These are phyloP conservation scores for Gymnoscelis rufifasciata DNA, from an alignment of 2,888 invertebrate species.

Conservation along the genomic window DNA sequence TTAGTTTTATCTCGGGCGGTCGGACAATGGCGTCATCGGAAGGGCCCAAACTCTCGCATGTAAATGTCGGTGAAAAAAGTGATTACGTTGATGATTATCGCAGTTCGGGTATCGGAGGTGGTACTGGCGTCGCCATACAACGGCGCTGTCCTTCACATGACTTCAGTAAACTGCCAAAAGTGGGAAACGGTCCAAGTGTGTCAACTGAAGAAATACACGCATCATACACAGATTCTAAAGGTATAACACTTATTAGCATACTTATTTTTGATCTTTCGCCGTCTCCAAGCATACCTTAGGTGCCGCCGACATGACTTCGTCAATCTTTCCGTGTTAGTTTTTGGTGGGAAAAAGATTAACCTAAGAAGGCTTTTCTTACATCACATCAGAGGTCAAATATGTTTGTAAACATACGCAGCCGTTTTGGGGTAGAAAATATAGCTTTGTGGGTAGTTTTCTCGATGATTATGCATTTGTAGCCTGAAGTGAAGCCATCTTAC, in stretches of 20 bases:
- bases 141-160: slow-evolving; percentile 69
- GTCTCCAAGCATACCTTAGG: slow-evolving; percentile 4
- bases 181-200: slow-evolving; percentile 71
- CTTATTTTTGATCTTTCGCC: slow-evolving; percentile 6
- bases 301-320: slow-evolving; percentile 6
- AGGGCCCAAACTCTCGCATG: slow-evolving; percentile 62
- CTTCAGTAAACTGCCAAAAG: slow-evolving; percentile 67
- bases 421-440: slow-evolving; percentile 34
- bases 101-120: slow-evolving; percentile 51
- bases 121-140: slow-evolving; percentile 64
- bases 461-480: neutral
- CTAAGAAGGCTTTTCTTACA: slow-evolving; percentile 65
- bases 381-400: slow-evolving; percentile 69
- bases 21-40: slow-evolving; percentile 77
- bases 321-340: slow-evolving; percentile 35
- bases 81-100: slow-evolving; percentile 51
- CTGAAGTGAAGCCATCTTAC: slow-evolving; percentile 10
- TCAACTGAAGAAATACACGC: slow-evolving; percentile 59
- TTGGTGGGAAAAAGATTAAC: slow-evolving; percentile 75
- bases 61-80: slow-evolving; percentile 70
- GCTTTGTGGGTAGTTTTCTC: slow-evolving; percentile 11
- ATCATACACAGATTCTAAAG: slow-evolving; percentile 59
- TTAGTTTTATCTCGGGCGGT: slow-evolving; percentile 52
- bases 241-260: slow-evolving; percentile 36
- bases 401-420: slow-evolving; percentile 70